Percentiles rank a stretch among this genome's conserved stretches.
phyloP scores from a whole-genome alignment of 2,888 invertebrate species.

The Ceriagrion tenellum region DNA sequence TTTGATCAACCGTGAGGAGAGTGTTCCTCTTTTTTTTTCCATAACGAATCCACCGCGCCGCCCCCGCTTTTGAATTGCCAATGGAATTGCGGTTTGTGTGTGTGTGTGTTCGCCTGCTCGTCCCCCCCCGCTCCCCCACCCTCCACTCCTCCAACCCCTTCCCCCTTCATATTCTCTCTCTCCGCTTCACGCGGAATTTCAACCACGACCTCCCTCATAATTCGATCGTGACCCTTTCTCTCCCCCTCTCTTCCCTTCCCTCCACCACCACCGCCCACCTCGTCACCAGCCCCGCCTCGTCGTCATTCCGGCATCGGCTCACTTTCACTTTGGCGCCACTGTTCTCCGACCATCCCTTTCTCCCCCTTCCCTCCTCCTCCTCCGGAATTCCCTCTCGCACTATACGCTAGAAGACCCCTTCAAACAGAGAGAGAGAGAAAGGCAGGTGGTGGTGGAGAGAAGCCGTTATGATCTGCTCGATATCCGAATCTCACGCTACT shows the following conservation, averaged over 20 bases:
- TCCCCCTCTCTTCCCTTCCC: background rate
- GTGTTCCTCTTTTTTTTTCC: background rate
- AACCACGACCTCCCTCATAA: slow-evolving; percentile 37
- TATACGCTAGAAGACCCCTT: background rate
- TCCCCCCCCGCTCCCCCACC: too few species aligned
- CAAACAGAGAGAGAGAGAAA: background rate
- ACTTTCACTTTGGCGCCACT: slow-evolving; percentile 45
- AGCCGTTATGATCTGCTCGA: slow-evolving; percentile 41
- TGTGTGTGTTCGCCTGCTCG: too few species aligned
- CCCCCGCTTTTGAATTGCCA: slow-evolving; percentile 25
- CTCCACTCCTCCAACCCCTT: too few species aligned
- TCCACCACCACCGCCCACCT: background rate
- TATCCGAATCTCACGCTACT: slow-evolving; percentile 60
- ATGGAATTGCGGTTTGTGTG: background rate
- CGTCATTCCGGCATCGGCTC: background rate
- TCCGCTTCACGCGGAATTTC: slow-evolving; percentile 25
- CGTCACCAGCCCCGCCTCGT: background rate
- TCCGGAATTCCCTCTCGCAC: slow-evolving; percentile 6
- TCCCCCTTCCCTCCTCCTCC: background rate
- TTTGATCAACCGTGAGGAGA: background rate
- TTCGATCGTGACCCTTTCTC: slow-evolving; percentile 58
- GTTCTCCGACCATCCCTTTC: background rate
- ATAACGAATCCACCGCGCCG: background rate
- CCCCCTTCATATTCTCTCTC: background rate
- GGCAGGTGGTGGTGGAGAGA: background rate